A percentile compares a stretch with the other conserved stretches of the same genome.
Evolutionary conservation across 2,797 vertebrate genomes (phyloP).

Genomic region (Sebastolobus altivelis): DNA sequence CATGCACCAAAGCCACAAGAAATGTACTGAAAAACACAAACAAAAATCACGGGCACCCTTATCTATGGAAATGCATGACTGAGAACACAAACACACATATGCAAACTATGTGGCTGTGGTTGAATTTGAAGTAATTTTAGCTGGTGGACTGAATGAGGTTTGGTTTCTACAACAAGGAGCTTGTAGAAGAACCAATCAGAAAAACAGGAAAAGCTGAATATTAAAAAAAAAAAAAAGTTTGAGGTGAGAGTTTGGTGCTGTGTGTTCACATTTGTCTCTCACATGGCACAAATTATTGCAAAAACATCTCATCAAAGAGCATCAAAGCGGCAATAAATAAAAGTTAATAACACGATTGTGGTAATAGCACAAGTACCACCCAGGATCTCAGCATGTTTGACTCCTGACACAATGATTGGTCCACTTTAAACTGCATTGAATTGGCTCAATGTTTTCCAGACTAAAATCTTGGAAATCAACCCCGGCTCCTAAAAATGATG

Average conservation of each 20-base stretch:
- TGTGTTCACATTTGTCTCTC: background rate
- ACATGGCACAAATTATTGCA: background rate
- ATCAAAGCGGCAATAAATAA: background rate
- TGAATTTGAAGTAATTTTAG: slow-evolving; percentile 36
- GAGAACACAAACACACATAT: slow-evolving; percentile 27
- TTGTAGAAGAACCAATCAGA: slow-evolving; percentile 23
- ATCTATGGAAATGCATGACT: slow-evolving; percentile 53
- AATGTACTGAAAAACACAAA: slow-evolving; percentile 43
- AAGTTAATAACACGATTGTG: background rate
- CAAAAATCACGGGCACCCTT: slow-evolving; percentile 24
- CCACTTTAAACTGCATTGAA: background rate
- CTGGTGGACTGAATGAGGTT: slow-evolving; percentile 31
- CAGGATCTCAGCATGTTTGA: background rate
- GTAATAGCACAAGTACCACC: background rate
- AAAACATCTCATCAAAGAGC: background rate
- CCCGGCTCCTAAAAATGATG: rapidly evolving
- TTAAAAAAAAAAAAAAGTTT: background rate
- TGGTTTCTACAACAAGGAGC: slow-evolving; percentile 19
- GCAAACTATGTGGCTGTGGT: slow-evolving; percentile 32
- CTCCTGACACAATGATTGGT: background rate
- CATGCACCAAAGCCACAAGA: slow-evolving; percentile 43
- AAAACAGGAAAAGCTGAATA: background rate
- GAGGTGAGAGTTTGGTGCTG: background rate
- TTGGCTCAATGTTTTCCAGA: background rate
- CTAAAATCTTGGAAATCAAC: background rate